Conservation (phyloP, 2,797 vertebrate species). For the Ptychobarbus kaznakovi region DNA sequence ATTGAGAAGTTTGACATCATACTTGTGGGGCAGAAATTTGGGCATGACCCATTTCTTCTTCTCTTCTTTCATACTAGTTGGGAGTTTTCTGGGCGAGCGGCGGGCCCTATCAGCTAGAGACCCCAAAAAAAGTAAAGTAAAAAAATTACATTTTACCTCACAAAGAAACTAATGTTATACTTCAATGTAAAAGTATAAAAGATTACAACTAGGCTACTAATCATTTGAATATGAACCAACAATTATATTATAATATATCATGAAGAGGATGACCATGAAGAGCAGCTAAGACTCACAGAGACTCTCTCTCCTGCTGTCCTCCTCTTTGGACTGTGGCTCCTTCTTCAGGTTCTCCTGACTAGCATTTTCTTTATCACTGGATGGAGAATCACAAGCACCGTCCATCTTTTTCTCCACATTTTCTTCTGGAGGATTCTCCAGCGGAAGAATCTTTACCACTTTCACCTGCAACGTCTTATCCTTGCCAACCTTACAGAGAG, state of each 20-base stretch:
- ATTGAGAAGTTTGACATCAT: conserved; percentile 92
- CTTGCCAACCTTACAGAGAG: conserved; percentile 85
- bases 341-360: conserved; percentile 91
- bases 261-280: neutral
- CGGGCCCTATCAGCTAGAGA: conserved; percentile 89
- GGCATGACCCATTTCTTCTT: conserved; percentile 96
- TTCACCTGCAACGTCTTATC: conserved; percentile 89
- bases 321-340: conserved; percentile 83
- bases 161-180: neutral
- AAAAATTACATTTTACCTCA: neutral
- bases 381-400: conserved; percentile 93
- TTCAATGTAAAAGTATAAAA: neutral
- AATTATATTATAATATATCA: neutral
- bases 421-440: conserved; percentile 86
- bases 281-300: conserved; percentile 81
- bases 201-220: neutral
- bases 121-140: neutral
- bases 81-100: conserved; percentile 93
- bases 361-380: conserved; percentile 97
- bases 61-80: conserved; percentile 92
- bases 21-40: conserved; percentile 96
- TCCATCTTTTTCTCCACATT: conserved; percentile 90
- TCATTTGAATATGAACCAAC: neutral
- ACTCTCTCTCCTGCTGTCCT: conserved; percentile 89
- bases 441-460: conserved; percentile 89